phyloP scores from a whole-genome alignment of 1,140 invertebrate genomes.

The Eciton burchellii region DNA sequence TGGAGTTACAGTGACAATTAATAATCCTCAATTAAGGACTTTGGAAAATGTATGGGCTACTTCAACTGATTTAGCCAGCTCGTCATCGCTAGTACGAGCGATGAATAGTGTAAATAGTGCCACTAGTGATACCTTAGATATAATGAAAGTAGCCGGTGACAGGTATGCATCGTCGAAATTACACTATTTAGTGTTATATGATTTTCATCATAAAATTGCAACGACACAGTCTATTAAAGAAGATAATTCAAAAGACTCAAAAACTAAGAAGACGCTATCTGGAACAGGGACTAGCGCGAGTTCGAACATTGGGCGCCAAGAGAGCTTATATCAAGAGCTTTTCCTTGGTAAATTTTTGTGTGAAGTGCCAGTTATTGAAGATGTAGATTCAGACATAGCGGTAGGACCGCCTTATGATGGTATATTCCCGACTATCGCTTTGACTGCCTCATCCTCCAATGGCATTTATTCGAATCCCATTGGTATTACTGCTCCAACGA shows the following conservation, averaged over 20 bases:
- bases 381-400: conserved; percentile 82
- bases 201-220: conserved; percentile 85
- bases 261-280: conserved; percentile 83
- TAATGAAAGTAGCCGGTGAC: conserved; percentile 84
- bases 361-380: conserved; percentile 83
- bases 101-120: conserved; percentile 89
- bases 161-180: conserved; percentile 75
- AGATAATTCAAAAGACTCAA: conserved; percentile 77
- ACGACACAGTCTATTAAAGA: conserved; percentile 75
- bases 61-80: conserved; percentile 81
- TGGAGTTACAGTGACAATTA: conserved; percentile 81
- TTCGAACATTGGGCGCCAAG: conserved; percentile 82
- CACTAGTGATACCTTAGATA: conserved; percentile 83
- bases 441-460: conserved; percentile 82
- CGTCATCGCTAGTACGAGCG: conserved; percentile 86
- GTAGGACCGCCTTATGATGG: conserved; percentile 79
- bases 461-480: conserved; percentile 78
- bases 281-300: conserved; percentile 85
- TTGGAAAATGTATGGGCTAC: conserved; percentile 84
- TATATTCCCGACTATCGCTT: conserved; percentile 75
- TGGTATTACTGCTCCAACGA: conserved; percentile 73
- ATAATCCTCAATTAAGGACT: conserved; percentile 78
- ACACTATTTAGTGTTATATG: conserved; percentile 87
- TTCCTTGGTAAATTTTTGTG: conserved; percentile 83
- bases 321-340: conserved; percentile 83